Percentiles rank a stretch among this genome's conserved stretches.
Evolutionary conservation across 2,113 vertebrate genomes (phyloP).

Genomic region (Oxygymnocypris stewartii): DNA sequence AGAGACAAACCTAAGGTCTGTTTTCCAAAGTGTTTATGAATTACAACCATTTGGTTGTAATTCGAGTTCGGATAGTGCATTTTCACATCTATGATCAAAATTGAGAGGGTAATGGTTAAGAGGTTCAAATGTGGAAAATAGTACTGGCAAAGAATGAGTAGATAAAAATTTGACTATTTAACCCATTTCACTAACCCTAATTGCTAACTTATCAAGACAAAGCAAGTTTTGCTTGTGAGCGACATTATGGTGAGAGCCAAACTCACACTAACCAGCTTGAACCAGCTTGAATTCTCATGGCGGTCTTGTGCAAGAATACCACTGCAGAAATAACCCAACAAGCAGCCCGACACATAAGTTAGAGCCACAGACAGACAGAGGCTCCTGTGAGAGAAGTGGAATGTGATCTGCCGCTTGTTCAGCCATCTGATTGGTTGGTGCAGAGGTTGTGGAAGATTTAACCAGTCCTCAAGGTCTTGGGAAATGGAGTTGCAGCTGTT

Average conservation of each 20-base stretch:
- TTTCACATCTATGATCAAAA: too few species aligned
- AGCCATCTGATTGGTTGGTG: conserved; percentile 11
- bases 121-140: not conserved
- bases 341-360: conserved; percentile 2
- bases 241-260: not conserved
- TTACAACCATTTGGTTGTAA: too few species aligned
- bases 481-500: conserved; percentile 26
- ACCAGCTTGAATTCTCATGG: not conserved
- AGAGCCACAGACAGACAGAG: conserved; percentile 23
- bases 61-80: too few species aligned
- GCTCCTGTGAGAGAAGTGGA: conserved; percentile 35
- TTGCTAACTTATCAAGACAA: not conserved
- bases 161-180: not conserved
- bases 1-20: too few species aligned
- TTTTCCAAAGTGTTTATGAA: too few species aligned
- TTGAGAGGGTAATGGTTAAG: too few species aligned
- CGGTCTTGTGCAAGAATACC: not conserved
- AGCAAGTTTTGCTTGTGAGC: not conserved
- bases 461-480: conserved; percentile 22
- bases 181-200: not conserved
- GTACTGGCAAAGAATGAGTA: not conserved
- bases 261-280: not conserved
- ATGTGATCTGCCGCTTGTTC: conserved; percentile 48
- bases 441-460: not conserved
- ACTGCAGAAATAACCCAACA: not conserved